A percentile compares a stretch with the other conserved stretches of the same genome.
Evolutionary conservation across 2,113 vertebrate species (phyloP).

Genomic region (Pomatostomus ruficeps): DNA sequence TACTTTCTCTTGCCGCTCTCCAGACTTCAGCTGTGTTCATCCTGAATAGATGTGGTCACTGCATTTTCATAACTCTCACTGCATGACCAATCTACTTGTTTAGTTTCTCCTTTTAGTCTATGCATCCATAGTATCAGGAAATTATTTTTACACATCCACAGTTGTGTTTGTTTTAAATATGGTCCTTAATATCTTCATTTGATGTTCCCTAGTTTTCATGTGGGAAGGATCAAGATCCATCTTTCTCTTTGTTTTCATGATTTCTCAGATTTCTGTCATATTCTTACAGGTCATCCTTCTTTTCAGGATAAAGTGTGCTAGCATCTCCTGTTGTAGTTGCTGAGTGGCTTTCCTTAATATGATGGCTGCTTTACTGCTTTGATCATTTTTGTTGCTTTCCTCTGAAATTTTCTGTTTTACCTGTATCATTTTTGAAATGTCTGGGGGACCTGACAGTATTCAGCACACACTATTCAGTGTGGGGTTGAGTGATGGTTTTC

Average conservation of each 20-base stretch:
- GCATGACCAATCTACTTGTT: neutral
- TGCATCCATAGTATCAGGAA: neutral
- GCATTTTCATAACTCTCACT: neutral
- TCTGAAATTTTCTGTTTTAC: neutral
- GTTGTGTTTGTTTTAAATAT: neutral
- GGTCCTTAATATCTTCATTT: neutral
- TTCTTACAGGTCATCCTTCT: neutral
- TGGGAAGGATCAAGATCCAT: neutral
- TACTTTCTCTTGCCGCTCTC: neutral
- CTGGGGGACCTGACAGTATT: neutral
- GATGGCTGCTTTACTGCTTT: neutral
- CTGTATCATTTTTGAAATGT: neutral
- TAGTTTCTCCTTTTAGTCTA: neutral
- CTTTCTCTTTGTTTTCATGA: neutral
- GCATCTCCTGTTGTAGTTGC: neutral
- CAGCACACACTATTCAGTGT: neutral
- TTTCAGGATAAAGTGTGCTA: neutral
- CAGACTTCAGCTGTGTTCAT: neutral
- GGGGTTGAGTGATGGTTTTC: constrained; percentile 1
- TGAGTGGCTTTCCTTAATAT: neutral
- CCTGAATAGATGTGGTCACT: neutral
- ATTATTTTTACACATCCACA: neutral
- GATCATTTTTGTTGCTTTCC: neutral
- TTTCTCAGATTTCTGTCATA: neutral
- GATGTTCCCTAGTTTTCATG: neutral